Conservation (phyloP, 2,113 vertebrate species). For the Notothenia coriiceps region DNA sequence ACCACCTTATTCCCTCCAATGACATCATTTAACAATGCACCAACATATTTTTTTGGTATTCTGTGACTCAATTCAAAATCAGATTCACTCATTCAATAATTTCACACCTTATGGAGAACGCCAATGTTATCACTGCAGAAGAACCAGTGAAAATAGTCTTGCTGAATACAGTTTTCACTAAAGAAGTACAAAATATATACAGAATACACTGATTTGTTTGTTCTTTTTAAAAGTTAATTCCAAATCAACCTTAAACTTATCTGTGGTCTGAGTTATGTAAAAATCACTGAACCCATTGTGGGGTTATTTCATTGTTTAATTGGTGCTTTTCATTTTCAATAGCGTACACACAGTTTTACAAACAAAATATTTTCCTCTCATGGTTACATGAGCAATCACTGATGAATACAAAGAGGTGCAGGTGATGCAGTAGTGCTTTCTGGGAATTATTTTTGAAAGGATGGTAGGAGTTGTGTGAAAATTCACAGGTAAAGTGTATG, state of each 20-base stretch:
- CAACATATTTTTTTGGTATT: neutral
- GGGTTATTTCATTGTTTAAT: too few relatives aligned
- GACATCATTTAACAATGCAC: neutral
- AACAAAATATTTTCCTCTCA: neutral
- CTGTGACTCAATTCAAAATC: neutral
- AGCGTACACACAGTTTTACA: neutral
- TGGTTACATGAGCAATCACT: neutral
- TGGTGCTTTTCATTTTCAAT: neutral
- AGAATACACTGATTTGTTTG: too few relatives aligned
- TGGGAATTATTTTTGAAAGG: neutral
- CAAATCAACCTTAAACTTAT: too few relatives aligned
- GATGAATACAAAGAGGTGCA: neutral
- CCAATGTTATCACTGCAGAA: neutral
- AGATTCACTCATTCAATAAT: neutral
- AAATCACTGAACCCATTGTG: too few relatives aligned
- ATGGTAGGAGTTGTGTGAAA: neutral
- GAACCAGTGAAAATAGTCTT: neutral
- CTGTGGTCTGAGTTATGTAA: too few relatives aligned
- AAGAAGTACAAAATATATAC: too few relatives aligned
- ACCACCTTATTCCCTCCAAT: too few relatives aligned
- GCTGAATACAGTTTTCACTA: too few relatives aligned
- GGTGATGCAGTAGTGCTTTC: neutral
- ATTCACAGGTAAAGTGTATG: slow-evolving; percentile 27
- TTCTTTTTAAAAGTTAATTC: too few relatives aligned
- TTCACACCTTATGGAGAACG: neutral